Percentiles rank a stretch among this genome's conserved stretches.
phyloP scores from a whole-genome alignment of 2,888 invertebrate genomes.

The Isoperla grammatica region DNA sequence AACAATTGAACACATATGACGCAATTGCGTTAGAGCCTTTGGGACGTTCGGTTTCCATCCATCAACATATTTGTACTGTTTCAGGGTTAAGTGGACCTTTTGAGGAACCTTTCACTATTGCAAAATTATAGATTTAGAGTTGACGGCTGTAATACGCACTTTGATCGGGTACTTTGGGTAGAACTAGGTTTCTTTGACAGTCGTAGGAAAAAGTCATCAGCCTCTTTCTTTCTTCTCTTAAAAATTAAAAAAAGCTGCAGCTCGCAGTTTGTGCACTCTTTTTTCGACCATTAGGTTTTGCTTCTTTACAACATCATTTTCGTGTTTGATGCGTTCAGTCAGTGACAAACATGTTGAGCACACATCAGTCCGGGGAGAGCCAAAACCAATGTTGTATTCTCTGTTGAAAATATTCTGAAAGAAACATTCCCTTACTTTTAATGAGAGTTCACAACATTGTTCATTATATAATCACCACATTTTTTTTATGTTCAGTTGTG shows the following conservation, averaged over 20 bases:
- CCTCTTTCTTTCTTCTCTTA: background rate
- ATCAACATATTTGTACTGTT: slow-evolving; percentile 12
- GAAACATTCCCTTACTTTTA: background rate
- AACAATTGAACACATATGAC: slow-evolving; percentile 7
- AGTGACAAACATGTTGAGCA: slow-evolving; percentile 27
- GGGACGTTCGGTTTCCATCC: slow-evolving; percentile 12
- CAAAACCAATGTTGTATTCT: slow-evolving; percentile 5
- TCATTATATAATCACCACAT: slow-evolving; percentile 20
- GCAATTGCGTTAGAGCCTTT: slow-evolving; percentile 19
- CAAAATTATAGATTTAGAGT: slow-evolving; percentile 29
- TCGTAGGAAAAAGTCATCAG: slow-evolving; percentile 9
- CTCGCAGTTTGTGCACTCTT: slow-evolving; percentile 11
- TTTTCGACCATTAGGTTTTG: background rate
- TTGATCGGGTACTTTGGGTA: slow-evolving; percentile 31
- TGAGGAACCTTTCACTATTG: slow-evolving; percentile 23
- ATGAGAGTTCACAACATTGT: slow-evolving; percentile 12
- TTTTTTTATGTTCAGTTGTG: slow-evolving; percentile 23
- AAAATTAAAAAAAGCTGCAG: background rate
- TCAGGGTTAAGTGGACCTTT: slow-evolving; percentile 7
- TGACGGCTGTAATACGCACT: slow-evolving; percentile 28
- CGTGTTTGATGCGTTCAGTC: slow-evolving; percentile 15
- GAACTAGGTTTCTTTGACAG: slow-evolving; percentile 25
- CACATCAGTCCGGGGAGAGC: slow-evolving; percentile 12
- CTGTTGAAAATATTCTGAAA: slow-evolving; percentile 4
- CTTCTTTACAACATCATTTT: slow-evolving; percentile 17